Base-by-base conservation (phyloP, 2,797 vertebrate genomes). In the Mastacembelus armatus region DNA sequence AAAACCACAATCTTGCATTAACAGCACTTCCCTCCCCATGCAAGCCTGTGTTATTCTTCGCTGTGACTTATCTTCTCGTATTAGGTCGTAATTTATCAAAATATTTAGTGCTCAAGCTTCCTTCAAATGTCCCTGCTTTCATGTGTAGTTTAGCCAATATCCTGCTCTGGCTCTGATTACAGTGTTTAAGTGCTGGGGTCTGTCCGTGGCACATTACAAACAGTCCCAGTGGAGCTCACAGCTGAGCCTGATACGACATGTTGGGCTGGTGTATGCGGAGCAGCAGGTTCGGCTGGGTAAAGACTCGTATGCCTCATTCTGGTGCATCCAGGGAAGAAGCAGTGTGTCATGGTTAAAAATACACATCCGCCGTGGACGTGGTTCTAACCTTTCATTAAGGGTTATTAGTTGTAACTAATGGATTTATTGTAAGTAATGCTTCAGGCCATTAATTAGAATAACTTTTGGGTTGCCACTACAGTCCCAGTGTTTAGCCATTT, bases 121-220 rank as follows among this genome's bases (percentile, higher is more conserved):
- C 82, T 88, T 90, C 83, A 89, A 90, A 89, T 88, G 86, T 85
- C 74, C 73, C 75, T 66, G 78, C 92, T 91, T 92, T 92, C 90
- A 93, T 90, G 89, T 91, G 88, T 85, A 92, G 92, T 92, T 92
- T 90, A 92, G 79, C 85, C 84, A 89, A 92, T 93, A 93, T 93
- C 91, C 91, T 91, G 92, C 71, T 66, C 83, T 85, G 89, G 88
- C 85, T 89, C 88, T 90, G 81, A 91, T 93, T 93, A 92, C 90
- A 84, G 75, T 83, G 68, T 84, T 89, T 88, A 89, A 89, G 81
- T 66, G 73, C 83, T 63, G 70, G 62, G 86, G 77, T 86, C 80
- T 60, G 51, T 87, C 81, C 80, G 58, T 77, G 66, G 81, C 83
- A 80, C 86, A 85, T 90, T 88, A 78, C 85, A 74, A 78, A 80